phyloP scores from a whole-genome alignment of 2,888 invertebrate species.

The Cotesia congregata region DNA sequence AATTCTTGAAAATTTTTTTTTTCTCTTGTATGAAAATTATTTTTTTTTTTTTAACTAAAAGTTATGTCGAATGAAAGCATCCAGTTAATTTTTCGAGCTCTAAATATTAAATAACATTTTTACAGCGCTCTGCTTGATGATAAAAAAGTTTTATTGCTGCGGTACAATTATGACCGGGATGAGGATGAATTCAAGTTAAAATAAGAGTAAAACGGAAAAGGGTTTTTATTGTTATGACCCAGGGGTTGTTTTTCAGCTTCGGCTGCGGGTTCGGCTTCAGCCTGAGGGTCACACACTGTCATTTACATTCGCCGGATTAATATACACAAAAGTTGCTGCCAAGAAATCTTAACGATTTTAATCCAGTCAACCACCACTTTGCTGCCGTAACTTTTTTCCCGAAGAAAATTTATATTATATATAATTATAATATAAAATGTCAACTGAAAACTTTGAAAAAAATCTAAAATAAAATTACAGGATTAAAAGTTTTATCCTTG shows the following conservation, averaged over 20 bases:
- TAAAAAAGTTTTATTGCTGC: constrained; percentile 29
- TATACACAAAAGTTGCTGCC: constrained; percentile 12
- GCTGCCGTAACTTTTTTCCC: no score
- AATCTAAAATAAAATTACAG: constrained; percentile 49
- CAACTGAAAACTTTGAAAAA: constrained; percentile 28
- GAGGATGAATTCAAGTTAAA: constrained; percentile 21
- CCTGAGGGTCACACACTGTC: constrained; percentile 35
- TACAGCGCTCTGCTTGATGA: constrained; percentile 25
- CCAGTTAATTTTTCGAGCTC: neutral
- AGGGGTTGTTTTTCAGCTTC: constrained; percentile 25
- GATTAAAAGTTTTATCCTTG: constrained; percentile 29
- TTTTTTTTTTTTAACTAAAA: no score
- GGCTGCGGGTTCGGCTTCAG: neutral
- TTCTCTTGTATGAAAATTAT: neutral
- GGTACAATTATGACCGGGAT: constrained; percentile 32
- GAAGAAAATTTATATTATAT: no score
- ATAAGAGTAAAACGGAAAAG: constrained; percentile 19
- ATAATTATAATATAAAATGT: neutral
- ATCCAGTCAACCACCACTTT: constrained; percentile 31
- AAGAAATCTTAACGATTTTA: constrained; percentile 51
- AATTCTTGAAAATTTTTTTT: constrained; percentile 19
- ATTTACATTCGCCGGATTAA: constrained; percentile 29
- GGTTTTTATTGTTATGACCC: constrained; percentile 39
- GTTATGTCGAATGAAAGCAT: neutral
- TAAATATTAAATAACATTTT: constrained; percentile 25